These are phyloP conservation scores for Tortricodes alternella DNA, from an alignment of 2,888 invertebrate species.

Conservation along the genomic window DNA sequence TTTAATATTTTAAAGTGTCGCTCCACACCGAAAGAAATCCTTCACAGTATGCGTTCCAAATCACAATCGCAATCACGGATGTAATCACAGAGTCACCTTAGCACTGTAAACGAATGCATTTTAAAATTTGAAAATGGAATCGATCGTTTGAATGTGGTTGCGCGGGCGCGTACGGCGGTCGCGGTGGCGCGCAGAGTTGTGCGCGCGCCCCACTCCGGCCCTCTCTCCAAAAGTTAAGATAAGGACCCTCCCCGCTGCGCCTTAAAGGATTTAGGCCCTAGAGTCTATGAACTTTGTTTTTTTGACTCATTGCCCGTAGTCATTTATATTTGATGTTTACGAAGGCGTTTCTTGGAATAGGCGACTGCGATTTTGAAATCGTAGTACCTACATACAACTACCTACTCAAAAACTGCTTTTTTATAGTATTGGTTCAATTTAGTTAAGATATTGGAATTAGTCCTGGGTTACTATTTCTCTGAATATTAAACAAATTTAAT, in stretches of 20 bases:
- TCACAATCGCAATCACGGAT: conserved; percentile 41
- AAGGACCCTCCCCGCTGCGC: conserved; percentile 71
- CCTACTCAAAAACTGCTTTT: conserved; percentile 5
- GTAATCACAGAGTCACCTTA: conserved; percentile 65
- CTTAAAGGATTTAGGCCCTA: conserved; percentile 61
- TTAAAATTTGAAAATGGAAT: conserved; percentile 55
- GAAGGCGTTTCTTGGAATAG: conserved; percentile 1
- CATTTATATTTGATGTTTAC: conserved; percentile 45
- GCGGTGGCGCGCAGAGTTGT: conserved; percentile 64
- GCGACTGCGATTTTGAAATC: conserved; percentile 10
- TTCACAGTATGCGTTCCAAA: conserved; percentile 48
- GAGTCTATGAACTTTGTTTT: conserved; percentile 66
- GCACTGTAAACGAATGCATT: conserved; percentile 70
- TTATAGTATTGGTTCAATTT: conserved; percentile 14
- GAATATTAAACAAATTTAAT: neutral
- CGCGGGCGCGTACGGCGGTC: conserved; percentile 60
- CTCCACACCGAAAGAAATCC: conserved; percentile 58
- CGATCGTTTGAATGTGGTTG: conserved; percentile 36
- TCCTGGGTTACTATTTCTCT: neutral
- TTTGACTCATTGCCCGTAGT: conserved; percentile 46
- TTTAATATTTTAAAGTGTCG: conserved; percentile 56
- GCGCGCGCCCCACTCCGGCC: conserved; percentile 61
- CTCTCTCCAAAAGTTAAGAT: conserved; percentile 56
- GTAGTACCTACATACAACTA: neutral
- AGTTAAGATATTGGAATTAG: neutral